Evolutionary conservation across 1,140 invertebrate species (phyloP), one percentile per base, ranked within the genome.

Genomic region (Plutomurus gul): DNA sequence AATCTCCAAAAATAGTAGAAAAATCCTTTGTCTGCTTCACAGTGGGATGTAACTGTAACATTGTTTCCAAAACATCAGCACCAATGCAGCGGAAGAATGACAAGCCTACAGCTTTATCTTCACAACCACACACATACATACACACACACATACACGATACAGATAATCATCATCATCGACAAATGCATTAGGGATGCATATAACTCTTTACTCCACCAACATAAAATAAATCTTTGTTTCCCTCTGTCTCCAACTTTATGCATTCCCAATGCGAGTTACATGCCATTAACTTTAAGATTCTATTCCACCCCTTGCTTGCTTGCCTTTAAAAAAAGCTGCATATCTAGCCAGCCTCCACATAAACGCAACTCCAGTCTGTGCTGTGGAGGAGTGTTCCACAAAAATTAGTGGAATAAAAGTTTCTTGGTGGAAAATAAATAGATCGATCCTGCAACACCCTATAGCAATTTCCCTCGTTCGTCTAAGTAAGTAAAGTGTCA

Each of bases 171-270:
- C 56, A 65, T 76, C 74, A 76, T 76, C 74, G 46, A 60, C 74
- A 76, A 76, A 76, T 76, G 47, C 74, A 76, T 76, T 76, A 76
- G 33, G 74, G 60, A 39, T 76, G 49, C 30, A 76, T 49, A 65
- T 65, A 65, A 65, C 27, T 76, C 51, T 76, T 56, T 25, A 75
- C 73, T 47, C 46, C 22, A 20, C 30, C 27, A 75, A 49, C 46
- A 75, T 49, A 47, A 49, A 47, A 75, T 49, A 65, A 65, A 65
- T 65, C 27, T 65, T 65, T 65, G 56, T 25, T 36, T 33, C 1
- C 16, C 10, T 33, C 51, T 56, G 20, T 30, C 27, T 18, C 56
- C 36, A 65, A 27, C 56, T 65, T 65, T 65, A 65, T 30, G 56
- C 27, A 65, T 30, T 33, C 10, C 25, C 56, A n/a, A 33, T 65